phyloP scores from a whole-genome alignment of 2,888 invertebrate genomes.

The Kuschelorhynchus macadamiae region DNA sequence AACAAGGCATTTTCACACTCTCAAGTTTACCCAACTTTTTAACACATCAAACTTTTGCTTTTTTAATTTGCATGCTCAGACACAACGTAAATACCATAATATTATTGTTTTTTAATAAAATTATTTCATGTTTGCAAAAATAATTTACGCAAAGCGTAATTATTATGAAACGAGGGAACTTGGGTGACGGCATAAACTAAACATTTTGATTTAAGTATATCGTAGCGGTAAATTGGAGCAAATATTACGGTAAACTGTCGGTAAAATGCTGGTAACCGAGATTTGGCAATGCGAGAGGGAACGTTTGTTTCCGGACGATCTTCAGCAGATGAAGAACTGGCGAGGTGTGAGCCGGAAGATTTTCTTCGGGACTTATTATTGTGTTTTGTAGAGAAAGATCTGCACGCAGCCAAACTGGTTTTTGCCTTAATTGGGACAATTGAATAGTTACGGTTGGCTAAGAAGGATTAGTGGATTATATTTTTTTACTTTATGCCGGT shows the following conservation, averaged over 20 bases:
- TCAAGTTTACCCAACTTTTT: slow-evolving; percentile 10
- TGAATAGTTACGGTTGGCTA: slow-evolving; percentile 27
- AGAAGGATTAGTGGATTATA: slow-evolving; percentile 19
- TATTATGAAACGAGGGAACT: slow-evolving; percentile 18
- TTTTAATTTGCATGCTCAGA: slow-evolving; percentile 24
- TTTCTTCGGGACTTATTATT: slow-evolving; percentile 63
- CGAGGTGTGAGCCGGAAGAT: slow-evolving; percentile 61
- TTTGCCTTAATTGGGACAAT: slow-evolving; percentile 42
- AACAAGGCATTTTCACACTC: slow-evolving; percentile 51
- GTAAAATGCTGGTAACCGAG: slow-evolving; percentile 50
- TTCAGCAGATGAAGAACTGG: slow-evolving; percentile 55
- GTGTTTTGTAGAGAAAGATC: slow-evolving; percentile 47
- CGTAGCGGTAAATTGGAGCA: slow-evolving; percentile 57
- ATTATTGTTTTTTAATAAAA: neutral
- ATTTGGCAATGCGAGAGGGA: slow-evolving; percentile 35
- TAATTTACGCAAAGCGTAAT: slow-evolving; percentile 26
- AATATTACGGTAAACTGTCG: slow-evolving; percentile 55
- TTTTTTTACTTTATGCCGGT: slow-evolving; percentile 6
- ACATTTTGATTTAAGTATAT: slow-evolving; percentile 43
- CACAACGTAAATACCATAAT: neutral
- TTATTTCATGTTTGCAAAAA: slow-evolving; percentile 35
- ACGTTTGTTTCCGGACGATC: slow-evolving; percentile 37
- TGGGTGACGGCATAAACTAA: slow-evolving; percentile 28
- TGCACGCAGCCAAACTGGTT: slow-evolving; percentile 55
- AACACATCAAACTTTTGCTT: slow-evolving; percentile 23